Evolutionary conservation across 1,140 invertebrate genomes (phyloP).

Genomic region (Calycopis cecrops): DNA sequence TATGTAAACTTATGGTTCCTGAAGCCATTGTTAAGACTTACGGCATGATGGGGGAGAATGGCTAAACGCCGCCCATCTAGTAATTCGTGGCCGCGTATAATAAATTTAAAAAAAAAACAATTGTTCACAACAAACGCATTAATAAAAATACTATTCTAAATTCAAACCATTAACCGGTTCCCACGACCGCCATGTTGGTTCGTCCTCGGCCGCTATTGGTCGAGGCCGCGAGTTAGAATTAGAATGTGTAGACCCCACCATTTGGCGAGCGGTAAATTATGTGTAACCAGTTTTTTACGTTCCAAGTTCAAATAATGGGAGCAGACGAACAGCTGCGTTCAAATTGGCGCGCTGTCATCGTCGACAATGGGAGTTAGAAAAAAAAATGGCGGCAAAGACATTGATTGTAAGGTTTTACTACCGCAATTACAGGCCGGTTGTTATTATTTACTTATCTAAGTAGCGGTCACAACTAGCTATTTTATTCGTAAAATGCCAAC

Average conservation of each 20-base stretch:
- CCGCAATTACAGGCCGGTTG: constrained; percentile 23
- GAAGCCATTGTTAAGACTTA: too few relatives aligned
- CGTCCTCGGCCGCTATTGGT: constrained; percentile 69
- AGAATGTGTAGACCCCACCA: constrained; percentile 71
- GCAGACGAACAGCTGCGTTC: constrained; percentile 39
- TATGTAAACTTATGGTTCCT: too few relatives aligned
- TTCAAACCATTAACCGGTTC: constrained; percentile 72
- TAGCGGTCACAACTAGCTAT: constrained; percentile 16
- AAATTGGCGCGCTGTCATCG: constrained; percentile 39
- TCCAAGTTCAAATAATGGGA: constrained; percentile 60
- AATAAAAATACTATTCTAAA: constrained; percentile 74
- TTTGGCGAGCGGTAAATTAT: constrained; percentile 71
- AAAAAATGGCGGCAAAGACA: constrained; percentile 29
- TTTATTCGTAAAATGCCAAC: constrained; percentile 19
- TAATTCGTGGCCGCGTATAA: constrained; percentile 29
- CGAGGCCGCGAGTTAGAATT: constrained; percentile 67
- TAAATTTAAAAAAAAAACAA: constrained; percentile 51
- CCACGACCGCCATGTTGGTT: constrained; percentile 69
- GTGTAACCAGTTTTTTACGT: constrained; percentile 60
- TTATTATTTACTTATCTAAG: constrained; percentile 30
- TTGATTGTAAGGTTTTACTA: constrained; percentile 25
- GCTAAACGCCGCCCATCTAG: constrained; percentile 21
- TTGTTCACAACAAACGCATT: constrained; percentile 56
- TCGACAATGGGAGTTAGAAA: constrained; percentile 47
- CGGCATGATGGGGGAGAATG: neutral